These are phyloP conservation scores for Trichogramma evanescens DNA, from an alignment of 2,888 invertebrate species.

Conservation along the genomic window DNA sequence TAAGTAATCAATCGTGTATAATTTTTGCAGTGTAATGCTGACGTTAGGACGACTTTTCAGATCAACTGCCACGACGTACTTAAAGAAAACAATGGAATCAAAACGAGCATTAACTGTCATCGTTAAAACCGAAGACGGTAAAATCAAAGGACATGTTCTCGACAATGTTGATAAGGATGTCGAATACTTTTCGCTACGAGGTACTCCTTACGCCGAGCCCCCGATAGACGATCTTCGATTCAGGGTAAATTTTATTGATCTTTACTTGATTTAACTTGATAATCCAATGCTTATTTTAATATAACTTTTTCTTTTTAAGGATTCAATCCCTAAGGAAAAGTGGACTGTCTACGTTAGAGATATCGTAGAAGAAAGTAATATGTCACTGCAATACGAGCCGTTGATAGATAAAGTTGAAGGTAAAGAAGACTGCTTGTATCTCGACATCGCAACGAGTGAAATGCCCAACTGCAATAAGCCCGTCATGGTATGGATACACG, in stretches of 20 bases:
- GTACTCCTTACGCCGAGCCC: conserved; percentile 42
- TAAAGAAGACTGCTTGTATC: conserved; percentile 33
- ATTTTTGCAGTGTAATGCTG: too few species aligned
- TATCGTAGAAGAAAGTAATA: conserved; percentile 41
- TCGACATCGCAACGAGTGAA: conserved; percentile 29
- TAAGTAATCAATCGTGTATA: too few species aligned
- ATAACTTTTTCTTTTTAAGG: conserved; percentile 37
- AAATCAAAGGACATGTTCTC: conserved; percentile 31
- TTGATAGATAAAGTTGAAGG: conserved; percentile 14
- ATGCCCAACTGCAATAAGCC: conserved; percentile 21
- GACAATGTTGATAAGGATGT: conserved; percentile 29
- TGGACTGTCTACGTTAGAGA: conserved; percentile 46
- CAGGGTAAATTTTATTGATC: conserved; percentile 32
- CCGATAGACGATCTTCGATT: conserved; percentile 42
- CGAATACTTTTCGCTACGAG: conserved; percentile 36
- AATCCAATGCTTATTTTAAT: conserved; percentile 29
- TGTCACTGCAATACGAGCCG: conserved; percentile 29
- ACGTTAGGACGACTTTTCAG: too few species aligned
- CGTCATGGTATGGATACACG: conserved; percentile 42
- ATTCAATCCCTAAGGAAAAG: conserved; percentile 41
- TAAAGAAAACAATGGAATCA: too few species aligned
- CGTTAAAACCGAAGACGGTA: conserved; percentile 35
- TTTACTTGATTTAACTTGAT: background rate
- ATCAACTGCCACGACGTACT: too few species aligned
- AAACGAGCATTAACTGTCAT: conserved; percentile 5